phyloP scores from a whole-genome alignment of 1,140 invertebrate species.

The Oryctes rhinoceros region DNA sequence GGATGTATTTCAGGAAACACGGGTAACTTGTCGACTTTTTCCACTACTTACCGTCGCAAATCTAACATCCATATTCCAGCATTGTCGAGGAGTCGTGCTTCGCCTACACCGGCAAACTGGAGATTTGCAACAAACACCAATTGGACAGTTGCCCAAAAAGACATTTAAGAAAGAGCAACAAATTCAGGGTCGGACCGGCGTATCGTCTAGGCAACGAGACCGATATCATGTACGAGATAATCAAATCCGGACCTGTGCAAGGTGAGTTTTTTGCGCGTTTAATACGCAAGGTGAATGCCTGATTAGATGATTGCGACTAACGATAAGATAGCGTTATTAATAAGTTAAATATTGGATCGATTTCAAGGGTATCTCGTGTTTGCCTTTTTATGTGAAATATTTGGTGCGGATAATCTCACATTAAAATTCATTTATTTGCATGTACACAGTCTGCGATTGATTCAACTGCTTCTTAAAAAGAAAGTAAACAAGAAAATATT shows the following conservation, averaged over 20 bases:
- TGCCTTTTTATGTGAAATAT: not conserved
- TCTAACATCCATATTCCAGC: constrained; percentile 60
- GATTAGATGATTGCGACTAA: not conserved
- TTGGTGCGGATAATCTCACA: not conserved
- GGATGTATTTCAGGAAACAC: constrained; percentile 84
- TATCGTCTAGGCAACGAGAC: constrained; percentile 79
- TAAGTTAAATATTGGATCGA: not conserved
- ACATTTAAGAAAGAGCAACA: constrained; percentile 57
- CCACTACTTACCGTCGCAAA: not conserved
- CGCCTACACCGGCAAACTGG: constrained; percentile 74
- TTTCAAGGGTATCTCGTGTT: not conserved
- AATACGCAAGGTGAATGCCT: not conserved
- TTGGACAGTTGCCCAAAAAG: not conserved
- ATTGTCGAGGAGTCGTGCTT: constrained; percentile 84
- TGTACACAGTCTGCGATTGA: not conserved
- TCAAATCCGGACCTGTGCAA: constrained; percentile 93
- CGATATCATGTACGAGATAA: constrained; percentile 93
- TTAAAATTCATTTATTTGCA: not conserved
- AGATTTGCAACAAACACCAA: constrained; percentile 42
- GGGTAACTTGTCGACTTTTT: constrained; percentile 69
- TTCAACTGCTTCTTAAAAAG: not conserved
- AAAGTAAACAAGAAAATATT: not conserved
- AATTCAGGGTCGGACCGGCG: constrained; percentile 84
- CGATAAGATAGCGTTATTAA: not conserved
- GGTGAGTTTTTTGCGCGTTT: constrained; percentile 65